Conservation (phyloP, 92 coral and sea anemone species). For the Epizoanthus scotinus region DNA sequence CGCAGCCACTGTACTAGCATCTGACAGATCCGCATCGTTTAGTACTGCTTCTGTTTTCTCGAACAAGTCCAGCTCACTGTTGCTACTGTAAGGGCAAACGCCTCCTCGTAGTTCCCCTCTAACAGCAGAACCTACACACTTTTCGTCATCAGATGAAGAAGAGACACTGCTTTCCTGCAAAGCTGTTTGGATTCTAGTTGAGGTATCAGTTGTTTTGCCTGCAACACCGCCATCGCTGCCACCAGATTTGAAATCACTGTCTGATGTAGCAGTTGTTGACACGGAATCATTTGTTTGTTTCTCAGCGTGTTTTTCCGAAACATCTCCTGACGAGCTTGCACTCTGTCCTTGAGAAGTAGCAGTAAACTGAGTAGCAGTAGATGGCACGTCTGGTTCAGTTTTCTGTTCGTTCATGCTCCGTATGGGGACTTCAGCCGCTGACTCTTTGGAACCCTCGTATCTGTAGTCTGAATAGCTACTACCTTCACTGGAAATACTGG, state of each 20-base stretch:
- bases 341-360: background rate
- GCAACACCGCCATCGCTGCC: background rate
- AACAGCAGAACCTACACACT: background rate
- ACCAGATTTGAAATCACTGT: background rate
- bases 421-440: background rate
- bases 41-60: slow-evolving; percentile 27
- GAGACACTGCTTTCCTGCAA: background rate
- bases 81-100: background rate
- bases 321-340: background rate
- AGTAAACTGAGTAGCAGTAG: background rate
- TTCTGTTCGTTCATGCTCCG: background rate
- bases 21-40: slow-evolving; percentile 7
- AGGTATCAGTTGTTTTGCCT: background rate
- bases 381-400: background rate
- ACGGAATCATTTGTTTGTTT: background rate
- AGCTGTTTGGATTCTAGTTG: background rate
- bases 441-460: background rate
- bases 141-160: background rate
- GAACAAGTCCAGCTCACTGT: slow-evolving; percentile 31
- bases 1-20: slow-evolving; percentile 20
- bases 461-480: slow-evolving; percentile 22
- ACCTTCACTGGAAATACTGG: slow-evolving; percentile 41
- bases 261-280: background rate
- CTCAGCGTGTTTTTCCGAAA: background rate
- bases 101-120: background rate